Conservation (phyloP, 2,888 invertebrate genomes). For the Desoria tigrina region DNA sequence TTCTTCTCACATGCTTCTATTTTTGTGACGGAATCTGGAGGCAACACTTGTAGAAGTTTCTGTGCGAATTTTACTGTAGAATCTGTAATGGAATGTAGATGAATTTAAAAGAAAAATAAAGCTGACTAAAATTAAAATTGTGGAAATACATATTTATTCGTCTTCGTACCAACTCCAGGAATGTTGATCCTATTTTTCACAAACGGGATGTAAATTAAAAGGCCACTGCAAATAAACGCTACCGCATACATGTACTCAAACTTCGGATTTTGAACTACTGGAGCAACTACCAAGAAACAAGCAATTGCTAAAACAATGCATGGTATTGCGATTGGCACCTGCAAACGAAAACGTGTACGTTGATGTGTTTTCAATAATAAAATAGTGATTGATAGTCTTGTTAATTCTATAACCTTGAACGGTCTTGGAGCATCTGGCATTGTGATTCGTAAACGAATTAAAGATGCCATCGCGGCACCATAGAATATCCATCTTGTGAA, state of each 20-base stretch:
- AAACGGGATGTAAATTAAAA: conserved; percentile 59
- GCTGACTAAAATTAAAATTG: neutral
- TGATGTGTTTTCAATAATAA: no score
- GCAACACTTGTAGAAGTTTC: conserved; percentile 26
- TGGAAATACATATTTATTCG: no score
- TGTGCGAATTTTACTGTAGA: conserved; percentile 14
- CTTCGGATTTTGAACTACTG: conserved; percentile 58
- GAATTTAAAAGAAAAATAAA: conserved; percentile 10
- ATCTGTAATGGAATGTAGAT: neutral
- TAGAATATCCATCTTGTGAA: conserved; percentile 87
- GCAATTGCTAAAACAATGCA: conserved; percentile 57
- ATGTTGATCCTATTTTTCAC: conserved; percentile 56
- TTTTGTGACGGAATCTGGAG: conserved; percentile 14
- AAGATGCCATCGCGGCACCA: conserved; percentile 76
- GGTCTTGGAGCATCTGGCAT: conserved; percentile 69
- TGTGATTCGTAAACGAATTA: conserved; percentile 72
- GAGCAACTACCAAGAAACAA: conserved; percentile 58
- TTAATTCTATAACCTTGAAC: conserved; percentile 70
- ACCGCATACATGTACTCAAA: conserved; percentile 59
- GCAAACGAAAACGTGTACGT: no score
- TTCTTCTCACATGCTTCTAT: neutral
- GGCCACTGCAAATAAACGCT: conserved; percentile 57
- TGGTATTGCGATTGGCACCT: conserved; percentile 57
- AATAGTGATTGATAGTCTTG: no score
- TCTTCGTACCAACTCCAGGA: conserved; percentile 54